Evolutionary conservation across 2,113 vertebrate genomes (phyloP).

Genomic region (Nestor notabilis): DNA sequence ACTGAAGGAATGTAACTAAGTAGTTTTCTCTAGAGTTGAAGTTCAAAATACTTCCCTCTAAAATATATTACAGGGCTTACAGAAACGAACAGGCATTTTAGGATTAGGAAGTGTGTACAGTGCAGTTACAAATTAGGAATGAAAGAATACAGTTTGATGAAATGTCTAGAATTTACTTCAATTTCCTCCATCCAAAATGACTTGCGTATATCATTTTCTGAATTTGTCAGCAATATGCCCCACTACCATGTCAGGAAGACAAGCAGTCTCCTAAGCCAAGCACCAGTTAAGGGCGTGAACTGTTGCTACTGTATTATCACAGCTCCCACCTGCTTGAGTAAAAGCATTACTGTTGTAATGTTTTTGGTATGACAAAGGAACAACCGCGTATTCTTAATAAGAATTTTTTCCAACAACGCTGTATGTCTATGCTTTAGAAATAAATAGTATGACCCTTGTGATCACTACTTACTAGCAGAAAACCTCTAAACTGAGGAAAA

Average conservation of each 20-base stretch:
- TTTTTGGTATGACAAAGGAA: not conserved
- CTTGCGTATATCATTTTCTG: not conserved
- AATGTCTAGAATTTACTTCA: not conserved
- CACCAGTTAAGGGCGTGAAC: constrained; percentile 35
- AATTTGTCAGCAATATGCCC: not conserved
- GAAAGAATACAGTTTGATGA: not conserved
- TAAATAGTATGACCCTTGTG: not conserved
- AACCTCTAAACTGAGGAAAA: not conserved
- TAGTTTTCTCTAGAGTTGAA: not conserved
- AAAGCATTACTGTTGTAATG: not conserved
- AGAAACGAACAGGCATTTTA: not conserved
- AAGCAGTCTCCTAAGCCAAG: not conserved
- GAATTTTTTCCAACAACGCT: not conserved
- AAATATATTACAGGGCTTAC: not conserved
- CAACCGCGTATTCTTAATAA: not conserved
- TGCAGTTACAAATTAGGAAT: not conserved
- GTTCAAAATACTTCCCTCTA: not conserved
- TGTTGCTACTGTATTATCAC: constrained; percentile 10
- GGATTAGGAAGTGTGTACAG: not conserved
- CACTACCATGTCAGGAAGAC: not conserved
- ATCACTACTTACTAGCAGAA: not conserved
- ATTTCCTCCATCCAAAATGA: not conserved
- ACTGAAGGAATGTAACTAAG: not conserved
- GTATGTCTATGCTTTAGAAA: not conserved
- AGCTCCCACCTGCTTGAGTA: constrained; percentile 13